Base-by-base conservation (phyloP, 1,140 invertebrate species). In the Melipona quadrifasciata region DNA sequence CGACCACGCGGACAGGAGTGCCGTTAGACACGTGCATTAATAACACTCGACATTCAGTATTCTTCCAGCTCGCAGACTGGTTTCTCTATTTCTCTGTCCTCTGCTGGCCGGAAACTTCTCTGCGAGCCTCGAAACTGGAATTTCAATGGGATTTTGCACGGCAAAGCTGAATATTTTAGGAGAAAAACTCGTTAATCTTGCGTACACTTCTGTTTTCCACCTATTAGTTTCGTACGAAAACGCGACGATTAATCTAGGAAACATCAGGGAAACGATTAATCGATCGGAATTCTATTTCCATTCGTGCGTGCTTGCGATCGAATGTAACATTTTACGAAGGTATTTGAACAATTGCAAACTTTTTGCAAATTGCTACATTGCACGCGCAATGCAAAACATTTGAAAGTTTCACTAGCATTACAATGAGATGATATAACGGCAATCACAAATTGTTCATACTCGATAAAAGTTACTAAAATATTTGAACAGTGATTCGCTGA, bases 31-130 rank as follows among this genome's bases (percentile, higher is more conserved):
- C 61, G 83, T 73, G 57, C 78, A 84, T 84, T 84, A 84, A 84
- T 84, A 84, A 84, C 83, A 84, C 83, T 84, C 78, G 83, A 80
- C 78, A 74, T 80, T 84, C 83, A 67, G 70, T 84, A 80, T 73
- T 80, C 76, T 84, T 80, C 82, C 57, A 64, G 31, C 65, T 16
- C 68, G 70, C 82, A 80, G 83, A 80, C 77, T 80, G 83, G 70
- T 80, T 80, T 74, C 83, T 73, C 78, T 80, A 80, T 84, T 84
- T 79, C 58, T 73, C 79, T 75, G 72, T 39, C 72, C 53, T 34
- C 51, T 67, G 34, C 24, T n/a, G 31, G 6, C 70, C 61, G 83
- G 19, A 53, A 58, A 73, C 51, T 39, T 72, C 70, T 39, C 80
- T 24, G 57, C 47, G 47, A 39, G 34, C 34, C 64, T 27, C 68